Base-by-base conservation (phyloP, 2,113 vertebrate genomes). In the Ancistrus triradiatus region DNA sequence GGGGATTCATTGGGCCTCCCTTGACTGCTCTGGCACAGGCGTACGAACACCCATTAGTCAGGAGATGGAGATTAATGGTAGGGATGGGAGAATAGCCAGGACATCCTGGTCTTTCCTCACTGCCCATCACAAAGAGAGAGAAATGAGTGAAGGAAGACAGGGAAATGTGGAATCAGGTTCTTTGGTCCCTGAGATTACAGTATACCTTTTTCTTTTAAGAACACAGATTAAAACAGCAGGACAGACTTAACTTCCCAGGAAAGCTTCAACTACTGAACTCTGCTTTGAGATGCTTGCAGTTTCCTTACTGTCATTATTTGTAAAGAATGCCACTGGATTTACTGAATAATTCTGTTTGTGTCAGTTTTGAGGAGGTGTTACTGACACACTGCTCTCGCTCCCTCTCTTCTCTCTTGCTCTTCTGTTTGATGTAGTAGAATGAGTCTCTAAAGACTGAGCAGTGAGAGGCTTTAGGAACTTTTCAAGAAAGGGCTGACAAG, bases 271-370 rank as follows among this genome's bases (percentile, higher is more conserved):
- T 79, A 79, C 77, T 72, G 76, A 81, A 81, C 74, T 82, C 70
- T 74, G 75, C 80, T 84, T 80, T 81, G 77, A 83, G 80, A 82
- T 79, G 80, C 66, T 80, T 76, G 74, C 72, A 80, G 81, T 81
- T 76, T 75, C 75, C 80, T 77, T 79, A 77, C 77, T 81, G 83
- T 83, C 85, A 86, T 86, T 85, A 86, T 76, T 71, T 74, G 69
- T 75, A 80, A 80, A 82, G 65, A 69, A 74, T 82, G 82, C 70
- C 78, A 76, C 76, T 78, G 69, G 70, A 77, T 73, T 70, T 78
- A 71, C 77, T 89, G 80, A 88, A 87, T 88, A 86, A 89, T 86
- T 89, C 84, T 82, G 83, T 88, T 89, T 89, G 86, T 86, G 82
- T 76, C 49, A 55, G 68, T 69, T 85, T 85, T 84, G 74, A 78